Evolutionary conservation across 2,888 invertebrate genomes (phyloP).

Genomic region (Calliphora vomitoria): DNA sequence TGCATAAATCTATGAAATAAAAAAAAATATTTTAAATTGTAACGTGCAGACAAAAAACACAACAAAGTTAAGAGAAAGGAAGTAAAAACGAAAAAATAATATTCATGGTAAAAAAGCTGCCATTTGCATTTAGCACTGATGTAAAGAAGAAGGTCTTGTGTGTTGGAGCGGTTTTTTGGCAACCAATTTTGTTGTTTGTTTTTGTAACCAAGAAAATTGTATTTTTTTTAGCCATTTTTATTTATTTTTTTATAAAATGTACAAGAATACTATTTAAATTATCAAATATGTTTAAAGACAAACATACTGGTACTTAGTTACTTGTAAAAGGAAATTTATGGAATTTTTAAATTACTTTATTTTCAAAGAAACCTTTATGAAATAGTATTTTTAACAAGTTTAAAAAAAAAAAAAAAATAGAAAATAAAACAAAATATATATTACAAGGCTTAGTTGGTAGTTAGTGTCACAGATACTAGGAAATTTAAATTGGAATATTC

Average conservation of each 20-base stretch:
- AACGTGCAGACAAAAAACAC: constrained; percentile 20
- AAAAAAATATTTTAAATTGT: constrained; percentile 60
- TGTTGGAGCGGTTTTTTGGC: constrained; percentile 31
- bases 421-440: no score
- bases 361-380: background rate
- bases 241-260: constrained; percentile 4
- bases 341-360: background rate
- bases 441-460: no score
- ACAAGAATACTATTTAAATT: constrained; percentile 24
- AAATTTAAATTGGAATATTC: no score
- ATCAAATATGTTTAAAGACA: constrained; percentile 28
- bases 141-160: constrained; percentile 53
- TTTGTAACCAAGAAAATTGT: constrained; percentile 24
- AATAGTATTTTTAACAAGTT: background rate
- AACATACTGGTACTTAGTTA: background rate
- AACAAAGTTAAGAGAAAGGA: constrained; percentile 63
- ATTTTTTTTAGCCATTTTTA: background rate
- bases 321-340: background rate
- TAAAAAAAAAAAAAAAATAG: no score
- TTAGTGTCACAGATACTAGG: no score
- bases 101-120: constrained; percentile 67
- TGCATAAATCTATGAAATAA: constrained; percentile 70
- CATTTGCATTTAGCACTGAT: constrained; percentile 66
- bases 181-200: constrained; percentile 42
- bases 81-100: constrained; percentile 53